phyloP scores from a whole-genome alignment of 2,888 invertebrate species.

The Brassicogethes aeneus region DNA sequence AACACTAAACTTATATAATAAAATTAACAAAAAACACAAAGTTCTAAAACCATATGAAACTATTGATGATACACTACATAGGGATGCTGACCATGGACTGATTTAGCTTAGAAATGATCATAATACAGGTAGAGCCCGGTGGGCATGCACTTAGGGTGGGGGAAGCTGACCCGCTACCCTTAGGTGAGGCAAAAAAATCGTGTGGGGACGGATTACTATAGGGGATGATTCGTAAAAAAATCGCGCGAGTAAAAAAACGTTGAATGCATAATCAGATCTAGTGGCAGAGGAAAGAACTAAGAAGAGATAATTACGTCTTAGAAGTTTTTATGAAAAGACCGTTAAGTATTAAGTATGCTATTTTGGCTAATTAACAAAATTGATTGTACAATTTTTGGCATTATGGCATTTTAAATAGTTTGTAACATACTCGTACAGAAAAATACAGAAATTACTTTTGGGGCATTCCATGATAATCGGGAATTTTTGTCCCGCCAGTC shows the following conservation, averaged over 20 bases:
- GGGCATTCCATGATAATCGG: too few relatives aligned
- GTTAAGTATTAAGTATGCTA: too few relatives aligned
- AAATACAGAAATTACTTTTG: too few relatives aligned
- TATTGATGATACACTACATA: background rate
- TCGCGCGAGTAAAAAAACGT: background rate
- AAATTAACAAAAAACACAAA: constrained; percentile 6
- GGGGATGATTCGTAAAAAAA: constrained; percentile 17
- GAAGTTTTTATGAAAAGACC: too few relatives aligned
- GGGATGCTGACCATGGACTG: constrained; percentile 26
- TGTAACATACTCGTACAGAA: too few relatives aligned
- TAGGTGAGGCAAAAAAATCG: background rate
- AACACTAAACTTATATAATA: constrained; percentile 7
- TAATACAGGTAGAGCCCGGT: constrained; percentile 23
- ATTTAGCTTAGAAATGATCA: constrained; percentile 4
- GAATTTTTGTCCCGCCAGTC: too few relatives aligned
- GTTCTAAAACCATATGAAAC: constrained; percentile 1
- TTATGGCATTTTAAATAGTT: too few relatives aligned
- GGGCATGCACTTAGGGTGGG: constrained; percentile 9
- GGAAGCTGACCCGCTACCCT: background rate
- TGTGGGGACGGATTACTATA: constrained; percentile 23
- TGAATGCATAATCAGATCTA: background rate
- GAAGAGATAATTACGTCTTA: too few relatives aligned
- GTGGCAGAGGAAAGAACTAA: too few relatives aligned
- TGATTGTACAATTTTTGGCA: too few relatives aligned
- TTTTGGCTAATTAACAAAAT: too few relatives aligned